A percentile compares a stretch with the other conserved stretches of the same genome.
phyloP scores from a whole-genome alignment of 2,113 vertebrate species.

The Smithornis capensis region DNA sequence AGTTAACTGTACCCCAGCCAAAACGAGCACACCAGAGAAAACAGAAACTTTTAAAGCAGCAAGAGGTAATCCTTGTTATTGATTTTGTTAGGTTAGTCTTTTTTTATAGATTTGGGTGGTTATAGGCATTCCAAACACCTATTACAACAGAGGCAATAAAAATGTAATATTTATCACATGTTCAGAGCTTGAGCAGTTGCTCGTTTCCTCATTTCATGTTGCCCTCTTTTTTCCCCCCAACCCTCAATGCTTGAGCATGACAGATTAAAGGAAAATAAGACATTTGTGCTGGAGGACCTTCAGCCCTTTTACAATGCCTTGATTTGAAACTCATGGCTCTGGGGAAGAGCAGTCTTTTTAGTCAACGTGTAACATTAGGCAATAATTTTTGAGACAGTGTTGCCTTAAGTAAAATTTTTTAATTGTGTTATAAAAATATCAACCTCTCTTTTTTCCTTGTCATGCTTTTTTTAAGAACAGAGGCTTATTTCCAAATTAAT shows the following conservation, averaged over 20 bases:
- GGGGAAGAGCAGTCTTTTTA: not conserved
- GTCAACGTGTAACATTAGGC: not conserved
- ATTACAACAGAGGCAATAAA: not conserved
- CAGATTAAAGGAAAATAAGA: not conserved
- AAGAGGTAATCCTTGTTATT: not conserved
- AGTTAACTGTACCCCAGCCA: not conserved
- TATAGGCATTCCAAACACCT: not conserved
- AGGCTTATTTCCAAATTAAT: not conserved
- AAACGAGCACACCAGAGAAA: not conserved
- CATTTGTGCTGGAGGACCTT: not conserved
- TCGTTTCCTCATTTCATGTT: not conserved
- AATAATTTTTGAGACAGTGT: not conserved
- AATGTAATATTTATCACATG: not conserved
- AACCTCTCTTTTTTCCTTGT: not conserved
- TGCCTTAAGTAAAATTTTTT: conserved; percentile 1
- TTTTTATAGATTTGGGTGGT: not conserved
- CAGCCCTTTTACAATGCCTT: not conserved
- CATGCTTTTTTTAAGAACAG: not conserved
- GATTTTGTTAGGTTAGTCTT: not conserved
- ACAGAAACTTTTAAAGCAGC: not conserved
- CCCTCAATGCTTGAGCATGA: not conserved
- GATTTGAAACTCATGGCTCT: not conserved
- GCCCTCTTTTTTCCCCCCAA: not conserved
- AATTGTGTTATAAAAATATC: not conserved
- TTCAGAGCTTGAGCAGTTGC: not conserved